phyloP scores from a whole-genome alignment of 2,888 invertebrate genomes.

The Vandiemenella viatica region DNA sequence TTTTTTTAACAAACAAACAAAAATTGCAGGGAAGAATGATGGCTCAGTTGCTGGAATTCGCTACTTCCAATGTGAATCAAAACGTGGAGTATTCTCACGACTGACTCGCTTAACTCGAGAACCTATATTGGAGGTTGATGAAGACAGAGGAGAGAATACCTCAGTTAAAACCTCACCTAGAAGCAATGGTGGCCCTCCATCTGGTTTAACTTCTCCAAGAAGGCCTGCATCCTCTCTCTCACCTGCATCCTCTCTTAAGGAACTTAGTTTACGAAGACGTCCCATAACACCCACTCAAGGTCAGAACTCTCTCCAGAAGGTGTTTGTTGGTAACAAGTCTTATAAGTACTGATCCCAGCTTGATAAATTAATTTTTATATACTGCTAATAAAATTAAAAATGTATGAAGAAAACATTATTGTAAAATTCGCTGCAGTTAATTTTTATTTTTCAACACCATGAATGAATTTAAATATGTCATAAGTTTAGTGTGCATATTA shows the following conservation, averaged over 20 bases:
- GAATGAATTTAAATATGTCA: too few relatives aligned
- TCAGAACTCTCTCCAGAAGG: too few relatives aligned
- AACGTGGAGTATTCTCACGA: conserved; percentile 83
- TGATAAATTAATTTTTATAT: too few relatives aligned
- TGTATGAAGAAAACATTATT: too few relatives aligned
- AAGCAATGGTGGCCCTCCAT: conserved; percentile 21
- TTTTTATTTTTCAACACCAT: too few relatives aligned
- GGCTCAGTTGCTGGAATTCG: conserved; percentile 83
- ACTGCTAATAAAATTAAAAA: too few relatives aligned
- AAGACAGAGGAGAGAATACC: conserved; percentile 20
- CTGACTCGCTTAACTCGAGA: conserved; percentile 67
- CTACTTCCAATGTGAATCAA: conserved; percentile 87
- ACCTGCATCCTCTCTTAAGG: conserved; percentile 29
- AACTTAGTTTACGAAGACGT: conserved; percentile 11
- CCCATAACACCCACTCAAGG: too few relatives aligned
- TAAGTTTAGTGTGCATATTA: too few relatives aligned
- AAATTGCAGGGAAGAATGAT: conserved; percentile 89
- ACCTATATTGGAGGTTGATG: conserved; percentile 41
- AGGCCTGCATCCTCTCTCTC: conserved; percentile 26
- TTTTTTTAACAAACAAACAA: too few relatives aligned
- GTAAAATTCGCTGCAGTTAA: too few relatives aligned
- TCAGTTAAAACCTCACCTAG: conserved; percentile 22
- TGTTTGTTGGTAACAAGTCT: too few relatives aligned
- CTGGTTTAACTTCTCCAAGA: conserved; percentile 7
- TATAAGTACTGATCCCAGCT: too few relatives aligned